Base-by-base conservation (phyloP, 2,113 vertebrate genomes). In the Forbesichthys papilliferus region DNA sequence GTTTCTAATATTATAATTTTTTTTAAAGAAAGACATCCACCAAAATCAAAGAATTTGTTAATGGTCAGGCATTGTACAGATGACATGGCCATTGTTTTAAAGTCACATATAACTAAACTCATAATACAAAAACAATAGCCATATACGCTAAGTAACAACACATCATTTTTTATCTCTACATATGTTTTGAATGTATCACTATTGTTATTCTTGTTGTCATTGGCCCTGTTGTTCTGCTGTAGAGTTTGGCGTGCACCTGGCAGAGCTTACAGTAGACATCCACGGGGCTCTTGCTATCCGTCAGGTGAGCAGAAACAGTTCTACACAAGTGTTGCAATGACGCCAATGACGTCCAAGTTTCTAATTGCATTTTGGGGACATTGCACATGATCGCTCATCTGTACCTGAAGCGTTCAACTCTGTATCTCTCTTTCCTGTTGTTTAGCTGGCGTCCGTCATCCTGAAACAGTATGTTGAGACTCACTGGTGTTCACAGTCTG, bases 391-490 rank as follows among this genome's bases (percentile, higher is more conserved):
- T 5, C 16, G 27, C 36, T 13, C 3, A 16, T 69, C 7, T 42
- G 3, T 53, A 16, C 16, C 13, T 55, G 54, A n/a, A 33, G 6
- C 34, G 27, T 52, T 10, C 1, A 12, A 48, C 9, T 46, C 2
- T 46, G 14, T 8, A 11, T n/a, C 13, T 48, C 5, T 48, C 33
- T 48, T 54, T 87, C 46, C 71, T 10, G 71, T 49, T 87, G 61
- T 57, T 3, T 91, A 99, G 98, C 90, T 99, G 60, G 96, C 98
- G 0, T 99, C 98, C 0, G 98, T 99, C 77, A 97, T 99, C 78
- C 88, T 99, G 83, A 99, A 99, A 59, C 98, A 99, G 69, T 99
- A 99, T 87, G 98, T 99, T 88, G 98, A 99, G 83, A 99, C 96
- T 72, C 98, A 99, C 84, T 99, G 98, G 98, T 99, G 96, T 77